Evolutionary conservation across 2,797 vertebrate species (phyloP).

Genomic region (Gambelia wislizenii): DNA sequence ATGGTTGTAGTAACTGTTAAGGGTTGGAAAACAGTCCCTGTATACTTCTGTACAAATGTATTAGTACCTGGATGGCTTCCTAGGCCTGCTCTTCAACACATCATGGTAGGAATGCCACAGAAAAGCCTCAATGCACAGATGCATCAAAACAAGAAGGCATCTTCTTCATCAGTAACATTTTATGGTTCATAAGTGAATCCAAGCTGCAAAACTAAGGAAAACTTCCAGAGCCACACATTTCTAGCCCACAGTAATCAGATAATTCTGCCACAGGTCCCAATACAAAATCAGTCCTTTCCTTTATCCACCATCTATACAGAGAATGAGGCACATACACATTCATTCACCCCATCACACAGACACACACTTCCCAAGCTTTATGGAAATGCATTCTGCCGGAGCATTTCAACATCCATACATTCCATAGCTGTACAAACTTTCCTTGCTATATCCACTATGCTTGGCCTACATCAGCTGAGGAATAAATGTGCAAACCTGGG

Average conservation of each 20-base stretch:
- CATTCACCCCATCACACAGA: background rate
- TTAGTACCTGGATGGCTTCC: constrained; percentile 23
- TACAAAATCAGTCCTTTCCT: background rate
- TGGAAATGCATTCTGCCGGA: background rate
- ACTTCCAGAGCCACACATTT: background rate
- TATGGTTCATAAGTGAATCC: background rate
- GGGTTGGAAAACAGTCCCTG: background rate
- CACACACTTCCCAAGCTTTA: background rate
- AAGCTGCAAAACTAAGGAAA: constrained; percentile 25
- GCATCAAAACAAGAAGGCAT: background rate
- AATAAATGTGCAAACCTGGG: constrained; percentile 1
- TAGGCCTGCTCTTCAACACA: constrained; percentile 26
- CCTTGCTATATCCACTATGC: background rate
- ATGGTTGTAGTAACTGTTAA: background rate
- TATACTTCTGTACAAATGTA: constrained; percentile 30
- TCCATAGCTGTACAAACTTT: background rate
- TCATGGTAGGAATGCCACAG: background rate
- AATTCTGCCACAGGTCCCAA: constrained; percentile 8
- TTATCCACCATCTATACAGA: background rate
- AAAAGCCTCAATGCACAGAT: constrained; percentile 20
- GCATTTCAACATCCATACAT: constrained; percentile 7
- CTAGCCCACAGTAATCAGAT: background rate
- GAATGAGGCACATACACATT: too few relatives aligned
- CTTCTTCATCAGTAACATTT: constrained; percentile 8
- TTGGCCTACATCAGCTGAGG: background rate